Conservation (phyloP, 2,888 invertebrate genomes). For the Flexamia atlantica region DNA sequence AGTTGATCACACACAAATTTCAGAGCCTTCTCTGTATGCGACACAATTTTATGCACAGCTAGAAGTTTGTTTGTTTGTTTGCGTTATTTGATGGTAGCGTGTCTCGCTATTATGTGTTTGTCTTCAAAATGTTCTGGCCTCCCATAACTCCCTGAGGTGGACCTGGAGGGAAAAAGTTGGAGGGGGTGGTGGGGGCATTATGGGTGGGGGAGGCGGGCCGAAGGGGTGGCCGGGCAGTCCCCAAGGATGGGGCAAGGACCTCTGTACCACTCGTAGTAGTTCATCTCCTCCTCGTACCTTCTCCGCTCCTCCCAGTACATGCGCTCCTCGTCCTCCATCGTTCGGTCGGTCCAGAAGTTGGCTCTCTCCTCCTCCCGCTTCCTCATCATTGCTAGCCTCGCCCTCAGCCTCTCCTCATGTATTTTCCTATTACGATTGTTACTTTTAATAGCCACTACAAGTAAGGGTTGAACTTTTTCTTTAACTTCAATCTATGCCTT, state of each 20-base stretch:
- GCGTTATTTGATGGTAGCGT: slow-evolving; percentile 94
- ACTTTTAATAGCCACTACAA: slow-evolving; percentile 97
- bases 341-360: slow-evolving; percentile 70
- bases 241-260: slow-evolving; percentile 72
- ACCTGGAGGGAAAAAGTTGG: slow-evolving; percentile 65
- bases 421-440: slow-evolving; percentile 88
- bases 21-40: slow-evolving; percentile 94
- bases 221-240: slow-evolving; percentile 63
- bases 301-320: slow-evolving; percentile 93
- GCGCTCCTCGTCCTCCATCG: slow-evolving; percentile 88
- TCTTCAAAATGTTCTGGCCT: slow-evolving; percentile 93
- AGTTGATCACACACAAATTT: slow-evolving; percentile 96
- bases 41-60: slow-evolving; percentile 94
- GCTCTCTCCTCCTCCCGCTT: slow-evolving; percentile 78
- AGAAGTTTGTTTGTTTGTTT: slow-evolving; percentile 91
- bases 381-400: slow-evolving; percentile 79
- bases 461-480: slow-evolving; percentile 95
- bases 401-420: slow-evolving; percentile 90
- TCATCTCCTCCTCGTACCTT: slow-evolving; percentile 84
- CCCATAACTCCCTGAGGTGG: slow-evolving; percentile 80
- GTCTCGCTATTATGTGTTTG: slow-evolving; percentile 95
- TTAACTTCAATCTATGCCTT: slow-evolving; percentile 97
- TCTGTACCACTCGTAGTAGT: slow-evolving; percentile 85
- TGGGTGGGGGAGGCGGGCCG: slow-evolving; percentile 70
- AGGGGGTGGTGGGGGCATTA: slow-evolving; percentile 75